Evolutionary conservation across 2,113 vertebrate genomes (phyloP).

Genomic region (Silurus asotus): DNA sequence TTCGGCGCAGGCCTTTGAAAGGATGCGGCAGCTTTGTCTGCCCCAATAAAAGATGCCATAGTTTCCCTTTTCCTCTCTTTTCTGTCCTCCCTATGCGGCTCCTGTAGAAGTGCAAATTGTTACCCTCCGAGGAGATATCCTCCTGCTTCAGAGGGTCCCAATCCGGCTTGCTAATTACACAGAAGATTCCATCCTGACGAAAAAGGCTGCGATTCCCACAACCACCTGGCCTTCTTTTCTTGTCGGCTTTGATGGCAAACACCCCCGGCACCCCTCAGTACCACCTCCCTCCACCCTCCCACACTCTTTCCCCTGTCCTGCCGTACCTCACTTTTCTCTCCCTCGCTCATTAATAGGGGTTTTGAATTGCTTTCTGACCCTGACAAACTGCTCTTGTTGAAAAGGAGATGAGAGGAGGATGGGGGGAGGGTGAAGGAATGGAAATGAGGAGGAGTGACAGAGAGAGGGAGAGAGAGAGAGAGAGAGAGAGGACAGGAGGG

Average conservation of each 20-base stretch:
- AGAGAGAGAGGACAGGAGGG: background rate
- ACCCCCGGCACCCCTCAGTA: constrained; percentile 65
- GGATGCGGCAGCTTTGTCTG: constrained; percentile 77
- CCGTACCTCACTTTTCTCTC: constrained; percentile 62
- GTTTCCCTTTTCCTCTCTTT: constrained; percentile 78
- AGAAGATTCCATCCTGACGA: constrained; percentile 49
- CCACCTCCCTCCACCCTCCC: constrained; percentile 55
- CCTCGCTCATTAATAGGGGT: constrained; percentile 77
- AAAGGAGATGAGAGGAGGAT: constrained; percentile 73
- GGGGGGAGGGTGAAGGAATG: constrained; percentile 55
- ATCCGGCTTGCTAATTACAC: constrained; percentile 64
- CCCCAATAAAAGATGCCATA: constrained; percentile 80
- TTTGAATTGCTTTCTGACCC: constrained; percentile 85
- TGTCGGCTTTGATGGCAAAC: constrained; percentile 80
- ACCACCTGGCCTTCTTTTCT: constrained; percentile 79
- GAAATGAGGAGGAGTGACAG: constrained; percentile 43
- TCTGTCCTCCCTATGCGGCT: constrained; percentile 72
- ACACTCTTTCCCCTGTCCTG: constrained; percentile 60
- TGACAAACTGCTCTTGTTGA: constrained; percentile 83
- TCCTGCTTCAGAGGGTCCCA: constrained; percentile 71
- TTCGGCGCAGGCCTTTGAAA: constrained; percentile 75
- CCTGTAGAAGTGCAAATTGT: constrained; percentile 80
- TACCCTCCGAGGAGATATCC: constrained; percentile 74
- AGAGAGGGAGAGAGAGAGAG: constrained; percentile 17
- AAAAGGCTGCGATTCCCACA: constrained; percentile 64